Evolutionary conservation across 2,888 invertebrate species (phyloP).

Genomic region (Rhagonycha lutea): DNA sequence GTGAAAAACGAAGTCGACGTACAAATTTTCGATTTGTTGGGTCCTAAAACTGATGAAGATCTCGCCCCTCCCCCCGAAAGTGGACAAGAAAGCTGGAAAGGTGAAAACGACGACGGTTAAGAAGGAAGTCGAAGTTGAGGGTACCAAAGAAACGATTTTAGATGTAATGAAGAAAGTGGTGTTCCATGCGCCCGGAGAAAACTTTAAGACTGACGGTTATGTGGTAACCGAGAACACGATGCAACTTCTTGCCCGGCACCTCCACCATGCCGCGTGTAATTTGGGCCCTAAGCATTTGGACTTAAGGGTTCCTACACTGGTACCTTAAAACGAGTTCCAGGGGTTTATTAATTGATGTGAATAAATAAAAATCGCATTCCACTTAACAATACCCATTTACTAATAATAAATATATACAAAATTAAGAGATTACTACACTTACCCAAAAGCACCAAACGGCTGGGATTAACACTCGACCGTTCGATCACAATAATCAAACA

Average conservation of each 20-base stretch:
- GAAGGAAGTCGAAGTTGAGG: slow-evolving; percentile 32
- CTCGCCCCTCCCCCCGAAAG: slow-evolving; percentile 70
- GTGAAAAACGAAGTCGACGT: slow-evolving; percentile 94
- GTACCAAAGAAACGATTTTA: slow-evolving; percentile 65
- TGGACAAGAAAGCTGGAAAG: slow-evolving; percentile 60
- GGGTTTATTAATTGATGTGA: too few relatives aligned
- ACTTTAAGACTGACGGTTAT: slow-evolving; percentile 96
- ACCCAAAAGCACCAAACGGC: too few relatives aligned
- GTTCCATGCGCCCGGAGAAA: slow-evolving; percentile 96
- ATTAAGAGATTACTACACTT: too few relatives aligned
- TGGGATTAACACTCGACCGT: too few relatives aligned
- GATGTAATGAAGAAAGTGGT: slow-evolving; percentile 84
- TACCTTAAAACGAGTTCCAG: too few relatives aligned
- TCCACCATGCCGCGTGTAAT: too few relatives aligned
- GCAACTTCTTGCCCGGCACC: slow-evolving; percentile 80
- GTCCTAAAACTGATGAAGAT: slow-evolving; percentile 91
- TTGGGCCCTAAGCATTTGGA: too few relatives aligned
- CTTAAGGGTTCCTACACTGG: too few relatives aligned
- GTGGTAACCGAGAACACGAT: slow-evolving; percentile 88
- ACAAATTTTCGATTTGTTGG: slow-evolving; percentile 85
- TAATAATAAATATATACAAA: too few relatives aligned
- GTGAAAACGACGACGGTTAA: slow-evolving; percentile 32
- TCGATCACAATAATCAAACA: too few relatives aligned
- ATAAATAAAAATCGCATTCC: too few relatives aligned
- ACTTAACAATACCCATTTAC: too few relatives aligned